These are phyloP conservation scores for Pocillopora damicornis DNA, from an alignment of 64 coral and sea anemone species.

Conservation along the genomic window DNA sequence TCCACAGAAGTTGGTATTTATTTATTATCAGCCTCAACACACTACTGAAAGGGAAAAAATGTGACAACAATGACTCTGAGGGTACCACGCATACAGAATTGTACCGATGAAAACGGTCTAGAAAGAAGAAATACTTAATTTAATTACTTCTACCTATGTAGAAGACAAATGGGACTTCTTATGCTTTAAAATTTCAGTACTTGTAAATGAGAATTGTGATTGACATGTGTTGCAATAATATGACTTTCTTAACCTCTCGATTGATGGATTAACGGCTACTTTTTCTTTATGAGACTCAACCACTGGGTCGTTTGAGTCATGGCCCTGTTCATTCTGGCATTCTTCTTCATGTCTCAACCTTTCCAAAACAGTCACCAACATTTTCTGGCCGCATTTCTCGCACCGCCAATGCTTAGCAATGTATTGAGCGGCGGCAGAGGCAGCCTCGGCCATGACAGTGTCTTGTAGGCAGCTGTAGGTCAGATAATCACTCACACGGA, in stretches of 20 bases:
- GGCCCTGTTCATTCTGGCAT: constrained; percentile 30
- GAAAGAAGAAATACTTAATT: not conserved
- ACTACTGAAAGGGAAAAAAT: no score
- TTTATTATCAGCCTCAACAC: no score
- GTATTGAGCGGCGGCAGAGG: constrained; percentile 76
- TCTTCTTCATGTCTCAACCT: constrained; percentile 70
- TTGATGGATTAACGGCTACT: not conserved
- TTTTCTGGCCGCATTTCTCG: constrained; percentile 67
- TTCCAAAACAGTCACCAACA: constrained; percentile 84
- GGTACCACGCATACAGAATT: no score
- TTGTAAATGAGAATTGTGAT: constrained; percentile 72
- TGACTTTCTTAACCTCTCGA: constrained; percentile 50
- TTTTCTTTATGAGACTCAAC: not conserved
- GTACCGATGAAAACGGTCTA: not conserved
- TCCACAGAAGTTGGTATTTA: no score
- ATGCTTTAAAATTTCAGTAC: constrained; percentile 87
- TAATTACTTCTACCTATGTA: not conserved
- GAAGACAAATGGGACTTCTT: constrained; percentile 43
- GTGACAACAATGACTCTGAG: no score
- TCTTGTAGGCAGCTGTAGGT: constrained; percentile 87
- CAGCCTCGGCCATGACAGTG: constrained; percentile 63
- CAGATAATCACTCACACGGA: constrained; percentile 86
- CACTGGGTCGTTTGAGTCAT: not conserved
- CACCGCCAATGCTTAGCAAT: constrained; percentile 93
- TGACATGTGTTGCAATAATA: constrained; percentile 64